Base-by-base conservation (phyloP, 1,140 invertebrate species). In the Euwallacea similis region DNA sequence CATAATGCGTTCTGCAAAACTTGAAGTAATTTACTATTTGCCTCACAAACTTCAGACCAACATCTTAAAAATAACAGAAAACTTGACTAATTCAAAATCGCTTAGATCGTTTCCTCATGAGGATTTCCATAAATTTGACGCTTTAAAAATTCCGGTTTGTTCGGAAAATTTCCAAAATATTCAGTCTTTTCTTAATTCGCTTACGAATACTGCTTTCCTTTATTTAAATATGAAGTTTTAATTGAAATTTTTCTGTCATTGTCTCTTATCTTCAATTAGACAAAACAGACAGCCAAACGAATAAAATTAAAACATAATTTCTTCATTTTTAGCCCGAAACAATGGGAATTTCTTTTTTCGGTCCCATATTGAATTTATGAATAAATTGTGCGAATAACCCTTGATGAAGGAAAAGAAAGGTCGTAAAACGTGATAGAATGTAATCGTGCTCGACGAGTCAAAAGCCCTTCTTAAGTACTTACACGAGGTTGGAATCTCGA, bases 371-470 rank as follows among this genome's bases (percentile, higher is more conserved):
- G 55, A 58, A 58, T 58, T 58, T 7, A 58, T 58, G 21, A 58
- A 58, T 58, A 58, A 58, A 58, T 58, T 58, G 55, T 41, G 55
- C 21, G 13, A 15, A 58, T 21, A 58, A 58, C 55, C 55, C 21
- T 66, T 66, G 16, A 58, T 46, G 53, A 58, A 13, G 65, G 65
- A 66, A 54, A 66, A 11, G 21, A 33, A 58, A 58, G 21, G 21
- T 15, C 55, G 55, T 58, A 58, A 58, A 58, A 58, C 13, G 55
- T 58, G 55, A 58, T 58, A 58, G 55, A 33, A 58, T 21, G 10
- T 58, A 58, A 16, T 58, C 55, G 8, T 58, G 55, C 55, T 58
- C 21, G 13, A 58, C 55, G 21, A 33, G 13, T n/a, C 13, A 58
- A 58, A 58, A 58, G 16, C 16, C 21, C n/a, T 58, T 9, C 55